phyloP scores from a whole-genome alignment of 2,113 vertebrate genomes.

The Percina caprodes region DNA sequence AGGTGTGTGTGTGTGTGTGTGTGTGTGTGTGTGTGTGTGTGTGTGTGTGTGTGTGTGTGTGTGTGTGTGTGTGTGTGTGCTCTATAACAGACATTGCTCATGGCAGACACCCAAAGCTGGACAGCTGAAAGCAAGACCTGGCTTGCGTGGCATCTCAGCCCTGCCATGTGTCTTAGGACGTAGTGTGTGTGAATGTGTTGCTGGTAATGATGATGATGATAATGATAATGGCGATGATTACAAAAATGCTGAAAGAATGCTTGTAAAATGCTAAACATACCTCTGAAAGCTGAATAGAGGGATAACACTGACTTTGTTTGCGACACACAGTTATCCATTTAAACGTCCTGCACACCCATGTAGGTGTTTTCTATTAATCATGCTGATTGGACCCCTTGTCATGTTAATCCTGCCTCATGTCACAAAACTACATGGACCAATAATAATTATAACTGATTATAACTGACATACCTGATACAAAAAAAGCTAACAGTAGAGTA shows the following conservation, averaged over 20 bases:
- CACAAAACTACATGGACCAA: background rate
- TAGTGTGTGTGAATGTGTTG: background rate
- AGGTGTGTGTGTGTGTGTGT: background rate
- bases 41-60: background rate
- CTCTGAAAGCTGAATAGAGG: background rate
- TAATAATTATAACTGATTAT: background rate
- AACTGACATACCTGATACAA: background rate
- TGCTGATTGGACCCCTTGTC: background rate
- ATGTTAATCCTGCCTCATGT: background rate
- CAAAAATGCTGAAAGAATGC: no score
- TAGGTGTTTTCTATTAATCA: background rate
- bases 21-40: background rate
- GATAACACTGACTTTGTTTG: background rate
- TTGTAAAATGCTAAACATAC: slow-evolving; percentile 27
- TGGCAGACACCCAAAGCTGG: slow-evolving; percentile 8
- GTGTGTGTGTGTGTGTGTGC: background rate
- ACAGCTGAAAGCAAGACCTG: slow-evolving; percentile 1
- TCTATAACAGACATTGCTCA: background rate
- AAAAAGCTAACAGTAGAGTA: background rate
- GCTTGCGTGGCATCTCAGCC: background rate
- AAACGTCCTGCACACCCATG: background rate
- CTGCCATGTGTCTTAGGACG: background rate
- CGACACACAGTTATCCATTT: background rate
- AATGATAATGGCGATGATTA: slow-evolving; percentile 3
- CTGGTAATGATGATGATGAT: slow-evolving; percentile 9